phyloP scores from a whole-genome alignment of 2,797 vertebrate genomes.

The Alfaro cultratus region DNA sequence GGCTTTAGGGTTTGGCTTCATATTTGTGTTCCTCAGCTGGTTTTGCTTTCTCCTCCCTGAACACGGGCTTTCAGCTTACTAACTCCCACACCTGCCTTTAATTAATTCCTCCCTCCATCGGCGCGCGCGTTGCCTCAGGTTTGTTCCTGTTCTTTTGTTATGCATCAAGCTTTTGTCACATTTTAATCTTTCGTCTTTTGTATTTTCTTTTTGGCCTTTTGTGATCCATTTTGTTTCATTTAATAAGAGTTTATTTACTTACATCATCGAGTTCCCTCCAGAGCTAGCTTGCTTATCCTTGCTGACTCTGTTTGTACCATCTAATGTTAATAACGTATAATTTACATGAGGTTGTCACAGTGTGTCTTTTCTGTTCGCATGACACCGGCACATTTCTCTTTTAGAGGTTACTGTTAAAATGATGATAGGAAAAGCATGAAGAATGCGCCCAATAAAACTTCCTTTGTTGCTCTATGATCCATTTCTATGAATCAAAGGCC shows the following conservation, averaged over 20 bases:
- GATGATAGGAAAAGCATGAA: not conserved
- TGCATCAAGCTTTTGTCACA: not conserved
- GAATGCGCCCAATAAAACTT: not conserved
- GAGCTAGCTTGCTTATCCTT: not conserved
- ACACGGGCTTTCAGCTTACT: not conserved
- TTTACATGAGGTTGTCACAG: no score
- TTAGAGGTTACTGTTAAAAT: not conserved
- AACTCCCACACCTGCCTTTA: not conserved
- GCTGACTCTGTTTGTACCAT: not conserved
- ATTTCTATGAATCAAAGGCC: not conserved
- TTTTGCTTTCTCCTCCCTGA: slow-evolving; percentile 2
- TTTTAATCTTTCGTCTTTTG: not conserved
- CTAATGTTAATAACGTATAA: no score
- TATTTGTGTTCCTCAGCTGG: not conserved
- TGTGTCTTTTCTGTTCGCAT: not conserved
- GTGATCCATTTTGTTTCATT: not conserved
- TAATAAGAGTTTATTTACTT: not conserved
- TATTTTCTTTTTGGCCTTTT: not conserved
- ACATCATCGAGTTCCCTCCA: not conserved
- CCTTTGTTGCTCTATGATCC: not conserved
- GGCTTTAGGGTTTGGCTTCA: not conserved
- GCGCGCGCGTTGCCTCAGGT: not conserved
- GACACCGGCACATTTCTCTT: not conserved
- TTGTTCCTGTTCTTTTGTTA: not conserved
- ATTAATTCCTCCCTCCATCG: not conserved